Evolutionary conservation across 2,113 vertebrate genomes (phyloP), one percentile per base, ranked within the genome.

Genomic region (Bufo gargarizans): DNA sequence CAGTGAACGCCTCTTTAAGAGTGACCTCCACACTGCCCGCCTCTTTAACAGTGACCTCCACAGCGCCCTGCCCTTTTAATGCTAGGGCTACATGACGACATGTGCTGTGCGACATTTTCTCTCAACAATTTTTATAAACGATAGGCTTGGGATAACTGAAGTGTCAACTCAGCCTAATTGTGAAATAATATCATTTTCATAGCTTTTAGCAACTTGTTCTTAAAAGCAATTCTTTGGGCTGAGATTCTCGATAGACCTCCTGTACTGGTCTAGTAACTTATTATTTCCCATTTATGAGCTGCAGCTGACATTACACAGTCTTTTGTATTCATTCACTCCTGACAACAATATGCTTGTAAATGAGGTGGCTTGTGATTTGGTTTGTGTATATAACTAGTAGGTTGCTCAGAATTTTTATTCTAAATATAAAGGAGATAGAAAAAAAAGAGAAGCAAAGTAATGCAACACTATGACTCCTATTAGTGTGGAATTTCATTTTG

Each of bases 271-370:
- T 59, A 33, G 17, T 82, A 49, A 61, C 22, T 63, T 82, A 87
- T 87, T 87, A 43, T 76, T 82, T 74, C n/a, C 17, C 12, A 82
- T 87, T 74, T 82, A 82, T 87, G 86, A 87, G 78, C 86, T 82
- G 65, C 55, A 81, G 33, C 43, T 59, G 55, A 87, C 65, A 87
- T 69, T 56, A 20, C 47, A 49, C 50, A 80, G 65, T 77, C 71
- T 55, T 12, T 76, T 63, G 56, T 8, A 9, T 20, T 77, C 43
- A 17, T 14, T 33, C 22, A 22, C 19, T 59, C 14, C 55, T 22
- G 77, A 82, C 33, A 59, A 87, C 33, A 87, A 72, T 82, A 74
- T 72, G 43, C 43, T 69, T 17, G 13, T 72, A 80, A 80, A 71
- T 69, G 63, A 87, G 43, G 58, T 69, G 65, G 56, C n/a, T 13